A percentile compares a stretch with the other conserved stretches of the same genome.
phyloP scores from a whole-genome alignment of 2,888 invertebrate genomes.

The Girardia tigrina region DNA sequence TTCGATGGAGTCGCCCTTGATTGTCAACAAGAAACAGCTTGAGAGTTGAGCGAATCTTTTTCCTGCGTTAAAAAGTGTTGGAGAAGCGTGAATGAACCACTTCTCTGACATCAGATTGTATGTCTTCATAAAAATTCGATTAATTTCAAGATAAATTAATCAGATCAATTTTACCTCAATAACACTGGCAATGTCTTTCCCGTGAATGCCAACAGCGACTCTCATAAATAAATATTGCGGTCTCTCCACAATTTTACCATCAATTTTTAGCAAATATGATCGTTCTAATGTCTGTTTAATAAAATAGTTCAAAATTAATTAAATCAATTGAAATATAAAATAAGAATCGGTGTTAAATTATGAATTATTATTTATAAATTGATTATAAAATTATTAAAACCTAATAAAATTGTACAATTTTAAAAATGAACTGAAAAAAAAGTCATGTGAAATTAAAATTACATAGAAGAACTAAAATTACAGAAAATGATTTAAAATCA shows the following conservation, averaged over 20 bases:
- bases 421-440: too few species aligned
- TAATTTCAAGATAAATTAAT: neutral
- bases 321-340: too few species aligned
- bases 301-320: too few species aligned
- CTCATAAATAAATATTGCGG: constrained; percentile 98
- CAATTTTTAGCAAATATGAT: constrained; percentile 78
- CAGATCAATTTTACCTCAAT: constrained; percentile 62
- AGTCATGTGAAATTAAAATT: too few species aligned
- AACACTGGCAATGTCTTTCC: constrained; percentile 74
- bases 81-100: constrained; percentile 93
- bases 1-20: constrained; percentile 80
- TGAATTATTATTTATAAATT: too few species aligned
- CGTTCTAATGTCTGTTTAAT: constrained; percentile 82
- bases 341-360: too few species aligned
- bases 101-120: constrained; percentile 83
- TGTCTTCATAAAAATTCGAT: constrained; percentile 54
- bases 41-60: constrained; percentile 60
- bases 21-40: constrained; percentile 80
- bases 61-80: constrained; percentile 86
- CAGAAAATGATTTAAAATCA: too few species aligned
- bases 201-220: constrained; percentile 86
- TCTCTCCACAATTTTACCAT: constrained; percentile 78
- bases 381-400: too few species aligned
- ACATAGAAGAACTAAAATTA: too few species aligned
- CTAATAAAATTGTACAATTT: too few species aligned